phyloP scores from a whole-genome alignment of 2,888 invertebrate genomes.

The Drosophila picticornis region DNA sequence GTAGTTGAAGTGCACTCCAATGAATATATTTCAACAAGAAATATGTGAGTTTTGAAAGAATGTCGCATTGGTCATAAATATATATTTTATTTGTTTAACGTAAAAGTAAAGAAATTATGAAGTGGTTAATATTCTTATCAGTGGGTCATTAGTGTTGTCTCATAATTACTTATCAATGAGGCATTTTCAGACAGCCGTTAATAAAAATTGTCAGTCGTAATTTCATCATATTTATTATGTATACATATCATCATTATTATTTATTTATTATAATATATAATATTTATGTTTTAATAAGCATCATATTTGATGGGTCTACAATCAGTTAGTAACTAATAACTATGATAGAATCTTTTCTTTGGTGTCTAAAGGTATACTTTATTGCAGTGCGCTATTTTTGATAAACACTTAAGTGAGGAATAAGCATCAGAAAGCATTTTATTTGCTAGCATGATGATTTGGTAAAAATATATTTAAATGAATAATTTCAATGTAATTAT shows the following conservation, averaged over 20 bases:
- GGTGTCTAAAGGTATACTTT: background rate
- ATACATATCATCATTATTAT: background rate
- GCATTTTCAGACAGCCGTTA: slow-evolving; percentile 1
- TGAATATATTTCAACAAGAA: slow-evolving; percentile 47
- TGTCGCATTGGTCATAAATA: slow-evolving; percentile 43
- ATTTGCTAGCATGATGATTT: background rate
- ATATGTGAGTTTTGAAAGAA: slow-evolving; percentile 5
- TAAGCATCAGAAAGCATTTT: background rate
- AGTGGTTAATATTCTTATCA: slow-evolving; percentile 29
- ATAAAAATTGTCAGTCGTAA: background rate
- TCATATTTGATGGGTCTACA: background rate
- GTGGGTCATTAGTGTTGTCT: slow-evolving; percentile 31
- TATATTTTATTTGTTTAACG: slow-evolving; percentile 24
- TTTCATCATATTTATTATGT: slow-evolving; percentile 24
- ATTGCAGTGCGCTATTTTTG: background rate
- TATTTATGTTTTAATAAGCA: background rate
- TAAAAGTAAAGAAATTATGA: slow-evolving; percentile 45
- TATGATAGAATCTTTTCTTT: slow-evolving; percentile 7
- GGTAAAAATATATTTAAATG: background rate
- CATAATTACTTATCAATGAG: slow-evolving; percentile 35
- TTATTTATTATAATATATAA: background rate
- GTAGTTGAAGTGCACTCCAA: slow-evolving; percentile 10
- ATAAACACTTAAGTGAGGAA: background rate
- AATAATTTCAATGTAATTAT: background rate
- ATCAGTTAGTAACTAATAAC: slow-evolving; percentile 1